These are phyloP conservation scores for Julus scandinavius DNA, from an alignment of 2,888 invertebrate species.

Conservation along the genomic window DNA sequence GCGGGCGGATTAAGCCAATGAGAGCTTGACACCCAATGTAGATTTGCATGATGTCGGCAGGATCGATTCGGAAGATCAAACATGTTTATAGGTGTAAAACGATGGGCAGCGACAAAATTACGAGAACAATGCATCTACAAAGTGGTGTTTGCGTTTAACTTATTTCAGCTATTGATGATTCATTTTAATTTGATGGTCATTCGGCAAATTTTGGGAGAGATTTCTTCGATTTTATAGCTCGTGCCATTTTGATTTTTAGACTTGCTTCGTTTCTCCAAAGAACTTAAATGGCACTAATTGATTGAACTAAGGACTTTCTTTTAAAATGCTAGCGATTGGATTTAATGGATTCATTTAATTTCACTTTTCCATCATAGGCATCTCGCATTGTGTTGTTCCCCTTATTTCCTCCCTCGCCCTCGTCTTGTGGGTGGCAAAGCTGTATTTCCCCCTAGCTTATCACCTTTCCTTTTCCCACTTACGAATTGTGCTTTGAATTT, in stretches of 20 bases:
- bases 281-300: background rate
- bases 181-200: conserved; percentile 22
- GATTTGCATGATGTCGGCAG: conserved; percentile 29
- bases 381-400: conserved; percentile 39
- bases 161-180: conserved; percentile 24
- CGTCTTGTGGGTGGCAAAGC: background rate
- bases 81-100: conserved; percentile 35
- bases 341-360: conserved; percentile 31
- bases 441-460: background rate
- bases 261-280: background rate
- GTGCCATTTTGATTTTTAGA: conserved; percentile 28
- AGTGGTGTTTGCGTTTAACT: conserved; percentile 34
- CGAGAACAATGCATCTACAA: background rate
- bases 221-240: conserved; percentile 28
- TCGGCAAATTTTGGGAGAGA: conserved; percentile 24
- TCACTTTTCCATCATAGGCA: conserved; percentile 29
- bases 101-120: conserved; percentile 34
- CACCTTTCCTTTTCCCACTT: background rate
- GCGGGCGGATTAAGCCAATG: conserved; percentile 24
- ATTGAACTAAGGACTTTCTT: conserved; percentile 5
- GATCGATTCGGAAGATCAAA: conserved; percentile 35
- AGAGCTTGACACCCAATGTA: conserved; percentile 29
- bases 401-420: background rate
- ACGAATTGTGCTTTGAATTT: conserved; percentile 31
- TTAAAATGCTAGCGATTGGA: conserved; percentile 23